Conservation (phyloP, 2,888 invertebrate species). For the Eupeodes latifasciatus region DNA sequence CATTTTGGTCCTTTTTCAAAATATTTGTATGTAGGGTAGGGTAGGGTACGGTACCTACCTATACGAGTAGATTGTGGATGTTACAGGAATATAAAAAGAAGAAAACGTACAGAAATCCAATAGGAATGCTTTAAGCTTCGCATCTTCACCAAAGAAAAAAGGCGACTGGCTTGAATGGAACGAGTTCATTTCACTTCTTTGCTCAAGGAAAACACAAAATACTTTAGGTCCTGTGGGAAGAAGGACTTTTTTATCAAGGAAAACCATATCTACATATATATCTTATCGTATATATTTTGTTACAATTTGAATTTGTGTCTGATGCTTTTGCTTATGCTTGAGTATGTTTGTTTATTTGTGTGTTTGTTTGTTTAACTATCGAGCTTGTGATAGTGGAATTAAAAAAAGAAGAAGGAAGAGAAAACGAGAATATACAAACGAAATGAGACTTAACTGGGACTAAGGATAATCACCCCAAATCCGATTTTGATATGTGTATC, state of each 20-base stretch:
- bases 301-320: constrained; percentile 36
- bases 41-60: neutral
- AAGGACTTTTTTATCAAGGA: constrained; percentile 38
- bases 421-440: constrained; percentile 12
- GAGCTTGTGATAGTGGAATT: constrained; percentile 44
- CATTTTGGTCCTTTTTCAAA: constrained; percentile 66
- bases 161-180: constrained; percentile 11
- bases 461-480: constrained; percentile 74
- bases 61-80: neutral
- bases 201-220: constrained; percentile 16
- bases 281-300: constrained; percentile 12
- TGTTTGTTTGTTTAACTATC: constrained; percentile 22
- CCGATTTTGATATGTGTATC: constrained; percentile 75
- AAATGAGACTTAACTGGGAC: constrained; percentile 71
- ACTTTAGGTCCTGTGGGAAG: constrained; percentile 18
- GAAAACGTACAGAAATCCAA: neutral
- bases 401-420: constrained; percentile 37
- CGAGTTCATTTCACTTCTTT: constrained; percentile 40
- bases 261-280: neutral
- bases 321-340: neutral
- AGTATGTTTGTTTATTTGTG: neutral
- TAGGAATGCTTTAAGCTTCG: constrained; percentile 30
- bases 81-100: neutral
- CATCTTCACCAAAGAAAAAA: neutral
- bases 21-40: neutral